A percentile compares a stretch with the other conserved stretches of the same genome.
Evolutionary conservation across 2,113 vertebrate species (phyloP).

Genomic region (Saguinus midas): DNA sequence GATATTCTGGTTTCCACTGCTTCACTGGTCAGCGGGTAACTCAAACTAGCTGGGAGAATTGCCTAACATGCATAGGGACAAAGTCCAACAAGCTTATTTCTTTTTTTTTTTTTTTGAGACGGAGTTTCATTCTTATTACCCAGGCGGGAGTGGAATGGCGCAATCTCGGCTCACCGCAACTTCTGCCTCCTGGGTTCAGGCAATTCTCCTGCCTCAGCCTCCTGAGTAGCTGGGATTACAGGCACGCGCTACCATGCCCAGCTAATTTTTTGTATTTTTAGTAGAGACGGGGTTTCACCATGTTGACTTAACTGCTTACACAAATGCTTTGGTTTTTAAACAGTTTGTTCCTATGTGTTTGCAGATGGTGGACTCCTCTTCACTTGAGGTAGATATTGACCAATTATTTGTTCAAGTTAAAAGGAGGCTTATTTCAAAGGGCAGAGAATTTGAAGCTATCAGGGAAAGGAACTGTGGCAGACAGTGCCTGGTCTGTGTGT

Average conservation of each 20-base stretch:
- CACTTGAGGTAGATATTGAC: not conserved
- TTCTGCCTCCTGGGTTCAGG: too few relatives aligned
- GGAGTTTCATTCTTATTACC: too few relatives aligned
- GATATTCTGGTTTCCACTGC: not conserved
- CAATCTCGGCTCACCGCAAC: too few relatives aligned
- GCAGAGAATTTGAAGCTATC: not conserved
- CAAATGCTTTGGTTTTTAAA: constrained; percentile 79
- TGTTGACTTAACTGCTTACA: constrained; percentile 71
- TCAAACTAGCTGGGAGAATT: not conserved
- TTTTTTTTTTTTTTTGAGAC: too few relatives aligned
- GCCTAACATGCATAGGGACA: constrained; percentile 69
- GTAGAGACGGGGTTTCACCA: too few relatives aligned
- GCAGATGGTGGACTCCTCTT: not conserved
- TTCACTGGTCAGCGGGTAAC: not conserved
- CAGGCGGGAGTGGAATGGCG: too few relatives aligned
- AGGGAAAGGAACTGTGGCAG: not conserved
- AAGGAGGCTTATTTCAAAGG: not conserved
- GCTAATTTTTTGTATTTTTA: too few relatives aligned
- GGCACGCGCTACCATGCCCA: too few relatives aligned
- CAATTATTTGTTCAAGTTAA: constrained; percentile 22
- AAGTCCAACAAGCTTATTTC: constrained; percentile 78
- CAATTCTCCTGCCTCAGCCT: too few relatives aligned
- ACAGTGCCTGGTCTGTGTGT: not conserved
- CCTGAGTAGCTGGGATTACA: too few relatives aligned
- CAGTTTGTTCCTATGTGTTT: constrained; percentile 60